These are phyloP conservation scores for Vireo griseus DNA, from an alignment of 2,797 vertebrate genomes.

Conservation along the genomic window DNA sequence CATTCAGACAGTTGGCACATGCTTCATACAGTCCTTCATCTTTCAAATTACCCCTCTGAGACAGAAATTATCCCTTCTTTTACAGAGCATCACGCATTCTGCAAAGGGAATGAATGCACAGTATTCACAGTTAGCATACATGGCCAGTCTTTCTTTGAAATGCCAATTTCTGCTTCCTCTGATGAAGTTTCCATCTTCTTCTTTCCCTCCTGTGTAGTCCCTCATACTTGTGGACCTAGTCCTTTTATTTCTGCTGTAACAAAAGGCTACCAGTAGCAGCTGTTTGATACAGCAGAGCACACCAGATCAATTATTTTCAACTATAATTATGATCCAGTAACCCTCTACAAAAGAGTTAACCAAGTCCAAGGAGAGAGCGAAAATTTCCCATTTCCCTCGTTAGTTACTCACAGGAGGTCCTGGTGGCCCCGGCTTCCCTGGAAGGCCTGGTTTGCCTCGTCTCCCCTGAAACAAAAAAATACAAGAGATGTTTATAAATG, in stretches of 20 bases:
- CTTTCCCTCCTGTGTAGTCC: background rate
- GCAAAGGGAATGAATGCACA: slow-evolving; percentile 46
- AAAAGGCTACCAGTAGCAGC: background rate
- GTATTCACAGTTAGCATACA: slow-evolving; percentile 44
- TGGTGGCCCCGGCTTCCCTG: slow-evolving; percentile 79
- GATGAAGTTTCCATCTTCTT: background rate
- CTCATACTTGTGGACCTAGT: background rate
- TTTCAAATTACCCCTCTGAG: slow-evolving; percentile 69
- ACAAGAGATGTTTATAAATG: background rate
- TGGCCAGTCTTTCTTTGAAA: slow-evolving; percentile 36
- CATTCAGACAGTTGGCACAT: slow-evolving; percentile 60
- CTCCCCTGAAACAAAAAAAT: slow-evolving; percentile 81
- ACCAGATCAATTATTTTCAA: background rate
- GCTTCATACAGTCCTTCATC: slow-evolving; percentile 64
- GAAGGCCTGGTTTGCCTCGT: slow-evolving; percentile 85
- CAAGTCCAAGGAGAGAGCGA: background rate
- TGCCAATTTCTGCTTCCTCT: background rate
- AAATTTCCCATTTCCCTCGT: background rate
- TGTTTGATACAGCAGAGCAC: background rate
- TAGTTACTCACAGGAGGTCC: slow-evolving; percentile 86
- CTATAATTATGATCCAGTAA: background rate
- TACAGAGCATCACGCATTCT: slow-evolving; percentile 44
- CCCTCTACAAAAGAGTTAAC: background rate
- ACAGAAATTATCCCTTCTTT: slow-evolving; percentile 68
- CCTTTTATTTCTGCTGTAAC: background rate